phyloP scores from a whole-genome alignment of 1,140 invertebrate species.

The Oscheius sp. region DNA sequence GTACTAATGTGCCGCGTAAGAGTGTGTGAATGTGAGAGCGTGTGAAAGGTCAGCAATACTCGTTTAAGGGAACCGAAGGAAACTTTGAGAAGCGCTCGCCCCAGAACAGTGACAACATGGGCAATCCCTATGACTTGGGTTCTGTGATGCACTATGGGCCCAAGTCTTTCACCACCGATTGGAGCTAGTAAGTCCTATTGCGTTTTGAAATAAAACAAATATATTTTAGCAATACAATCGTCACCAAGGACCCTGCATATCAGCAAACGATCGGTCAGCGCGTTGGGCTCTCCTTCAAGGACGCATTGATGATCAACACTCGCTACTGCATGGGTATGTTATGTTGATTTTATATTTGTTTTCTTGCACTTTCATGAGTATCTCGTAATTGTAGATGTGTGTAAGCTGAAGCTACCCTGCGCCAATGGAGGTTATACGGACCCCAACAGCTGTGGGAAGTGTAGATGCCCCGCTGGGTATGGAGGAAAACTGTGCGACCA shows the following conservation, averaged over 20 bases:
- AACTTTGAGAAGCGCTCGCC: constrained; percentile 58
- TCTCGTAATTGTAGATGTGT: constrained; percentile 49
- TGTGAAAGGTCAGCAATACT: no score
- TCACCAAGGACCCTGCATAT: constrained; percentile 50
- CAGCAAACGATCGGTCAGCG: constrained; percentile 58
- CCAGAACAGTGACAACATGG: constrained; percentile 53
- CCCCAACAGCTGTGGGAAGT: constrained; percentile 54
- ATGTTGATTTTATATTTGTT: no score
- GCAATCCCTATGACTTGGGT: constrained; percentile 52
- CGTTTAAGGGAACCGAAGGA: constrained; percentile 51
- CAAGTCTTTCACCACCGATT: constrained; percentile 55
- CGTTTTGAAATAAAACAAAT: neutral
- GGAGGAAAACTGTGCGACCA: constrained; percentile 28
- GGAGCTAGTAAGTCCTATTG: constrained; percentile 24
- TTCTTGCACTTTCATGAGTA: neutral
- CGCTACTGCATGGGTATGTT: constrained; percentile 49
- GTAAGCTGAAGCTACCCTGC: constrained; percentile 41
- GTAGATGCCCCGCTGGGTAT: constrained; percentile 57
- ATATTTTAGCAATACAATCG: constrained; percentile 48
- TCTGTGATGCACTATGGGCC: constrained; percentile 58
- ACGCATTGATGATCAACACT: constrained; percentile 58
- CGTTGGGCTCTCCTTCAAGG: constrained; percentile 53
- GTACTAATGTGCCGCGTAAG: no score
- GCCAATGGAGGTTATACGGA: constrained; percentile 57
- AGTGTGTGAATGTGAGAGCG: no score